A percentile compares a stretch with the other conserved stretches of the same genome.
phyloP scores from a whole-genome alignment of 2,797 vertebrate genomes.

The Sarcophilus harrisii region DNA sequence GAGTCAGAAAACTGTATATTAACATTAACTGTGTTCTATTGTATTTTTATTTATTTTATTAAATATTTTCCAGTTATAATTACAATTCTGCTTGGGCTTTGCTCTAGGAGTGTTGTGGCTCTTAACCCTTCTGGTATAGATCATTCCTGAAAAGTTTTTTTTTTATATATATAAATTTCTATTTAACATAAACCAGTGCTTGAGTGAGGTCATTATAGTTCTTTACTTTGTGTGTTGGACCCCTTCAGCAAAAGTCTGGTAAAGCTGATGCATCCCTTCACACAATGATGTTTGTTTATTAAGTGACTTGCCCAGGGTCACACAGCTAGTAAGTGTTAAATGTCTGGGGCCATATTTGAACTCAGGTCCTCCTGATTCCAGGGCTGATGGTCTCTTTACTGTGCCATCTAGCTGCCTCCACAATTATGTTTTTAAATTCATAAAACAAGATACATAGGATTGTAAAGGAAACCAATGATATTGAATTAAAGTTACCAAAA shows the following conservation, averaged over 20 bases:
- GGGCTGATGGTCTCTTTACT: too few species aligned
- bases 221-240: neutral
- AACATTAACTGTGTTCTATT: neutral
- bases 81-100: neutral
- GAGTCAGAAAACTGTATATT: neutral
- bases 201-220: neutral
- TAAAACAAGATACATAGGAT: neutral
- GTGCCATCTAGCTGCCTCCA: neutral
- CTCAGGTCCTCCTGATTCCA: too few species aligned
- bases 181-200: neutral
- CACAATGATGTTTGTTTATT: too few species aligned
- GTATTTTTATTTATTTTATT: slow-evolving; percentile 40
- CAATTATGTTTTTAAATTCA: neutral
- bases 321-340: too few species aligned
- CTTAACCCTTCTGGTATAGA: neutral
- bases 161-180: neutral
- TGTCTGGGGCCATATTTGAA: too few species aligned
- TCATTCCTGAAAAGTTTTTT: neutral
- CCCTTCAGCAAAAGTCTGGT: neutral
- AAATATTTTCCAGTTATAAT: neutral
- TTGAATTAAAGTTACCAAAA: neutral
- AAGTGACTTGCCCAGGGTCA: too few species aligned
- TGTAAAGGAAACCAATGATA: neutral
- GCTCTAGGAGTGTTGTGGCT: neutral
- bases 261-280: neutral